Percentiles rank a stretch among this genome's conserved stretches.
These are phyloP conservation scores for Lutjanus argentimaculatus DNA, from an alignment of 2,797 vertebrate species.

Conservation along the genomic window DNA sequence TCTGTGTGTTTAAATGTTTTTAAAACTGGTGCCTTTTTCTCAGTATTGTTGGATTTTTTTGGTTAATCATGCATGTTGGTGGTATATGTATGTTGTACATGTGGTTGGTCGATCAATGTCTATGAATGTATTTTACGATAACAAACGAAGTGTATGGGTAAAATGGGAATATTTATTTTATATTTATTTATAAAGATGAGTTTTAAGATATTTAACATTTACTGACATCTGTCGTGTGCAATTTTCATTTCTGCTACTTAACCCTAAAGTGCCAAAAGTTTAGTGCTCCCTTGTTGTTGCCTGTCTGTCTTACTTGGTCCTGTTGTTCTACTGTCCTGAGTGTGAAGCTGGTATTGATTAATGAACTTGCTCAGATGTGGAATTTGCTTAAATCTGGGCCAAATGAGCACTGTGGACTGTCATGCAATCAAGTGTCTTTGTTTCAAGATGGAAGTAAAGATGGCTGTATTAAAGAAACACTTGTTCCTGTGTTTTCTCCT, in stretches of 20 bases:
- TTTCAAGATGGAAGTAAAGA: conserved; percentile 35
- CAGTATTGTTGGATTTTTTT: not conserved
- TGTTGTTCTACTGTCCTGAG: not conserved
- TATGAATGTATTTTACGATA: conserved; percentile 37
- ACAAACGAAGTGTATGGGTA: not conserved
- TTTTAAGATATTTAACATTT: conserved; percentile 8
- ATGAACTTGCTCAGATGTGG: not conserved
- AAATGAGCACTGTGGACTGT: conserved; percentile 10
- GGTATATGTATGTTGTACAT: conserved; percentile 12
- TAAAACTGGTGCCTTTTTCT: conserved; percentile 58
- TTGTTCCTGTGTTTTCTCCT: not conserved
- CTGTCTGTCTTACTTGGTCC: conserved; percentile 9
- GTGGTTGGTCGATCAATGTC: conserved; percentile 14
- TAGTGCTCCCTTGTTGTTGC: not conserved
- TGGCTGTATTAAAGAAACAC: not conserved
- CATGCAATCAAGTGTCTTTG: not conserved
- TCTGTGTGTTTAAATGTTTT: conserved; percentile 19
- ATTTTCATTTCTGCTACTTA: conserved; percentile 2
- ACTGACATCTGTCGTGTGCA: not conserved
- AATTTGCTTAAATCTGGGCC: not conserved
- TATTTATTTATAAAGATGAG: not conserved
- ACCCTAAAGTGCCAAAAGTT: conserved; percentile 31
- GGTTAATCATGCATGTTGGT: conserved; percentile 26
- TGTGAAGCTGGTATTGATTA: not conserved
- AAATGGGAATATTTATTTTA: conserved; percentile 10